Percentiles rank a stretch among this genome's conserved stretches.
These are phyloP conservation scores for Lamellibrachia luymesi DNA, from an alignment of 1,140 invertebrate species.

Conservation along the genomic window DNA sequence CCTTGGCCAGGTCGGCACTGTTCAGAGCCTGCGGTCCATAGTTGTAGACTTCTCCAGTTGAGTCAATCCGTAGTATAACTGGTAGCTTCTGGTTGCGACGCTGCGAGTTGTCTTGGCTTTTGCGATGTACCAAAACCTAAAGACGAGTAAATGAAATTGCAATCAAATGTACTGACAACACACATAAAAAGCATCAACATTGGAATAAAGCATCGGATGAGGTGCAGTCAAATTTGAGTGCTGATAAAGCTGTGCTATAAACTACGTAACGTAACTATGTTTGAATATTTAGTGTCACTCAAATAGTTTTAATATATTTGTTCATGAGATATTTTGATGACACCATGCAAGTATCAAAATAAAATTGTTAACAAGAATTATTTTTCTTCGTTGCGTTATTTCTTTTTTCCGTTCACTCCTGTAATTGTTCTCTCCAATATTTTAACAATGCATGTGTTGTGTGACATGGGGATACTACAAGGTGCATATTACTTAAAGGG, in stretches of 20 bases:
- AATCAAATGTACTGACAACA: neutral
- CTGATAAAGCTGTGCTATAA: neutral
- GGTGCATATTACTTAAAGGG: too few relatives aligned
- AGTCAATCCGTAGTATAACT: neutral
- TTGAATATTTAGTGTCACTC: too few relatives aligned
- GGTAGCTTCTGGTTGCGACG: slow-evolving; percentile 14
- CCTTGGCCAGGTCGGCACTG: slow-evolving; percentile 50
- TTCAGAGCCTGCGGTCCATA: slow-evolving; percentile 53
- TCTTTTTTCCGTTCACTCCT: too few relatives aligned
- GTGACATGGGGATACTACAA: too few relatives aligned
- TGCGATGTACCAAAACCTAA: neutral
- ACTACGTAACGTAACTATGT: too few relatives aligned
- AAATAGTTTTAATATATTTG: too few relatives aligned
- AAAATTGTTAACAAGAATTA: too few relatives aligned
- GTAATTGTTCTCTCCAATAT: too few relatives aligned
- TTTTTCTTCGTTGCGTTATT: too few relatives aligned
- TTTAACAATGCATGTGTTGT: too few relatives aligned
- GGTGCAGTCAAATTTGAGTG: neutral
- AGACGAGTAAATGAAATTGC: neutral
- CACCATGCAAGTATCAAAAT: too few relatives aligned
- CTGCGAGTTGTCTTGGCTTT: neutral
- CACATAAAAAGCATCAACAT: neutral
- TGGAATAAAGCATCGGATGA: neutral
- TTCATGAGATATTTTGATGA: too few relatives aligned
- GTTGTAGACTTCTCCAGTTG: slow-evolving; percentile 40